Conservation (phyloP, 2,888 invertebrate species). For the Ichneumoninae sp. region DNA sequence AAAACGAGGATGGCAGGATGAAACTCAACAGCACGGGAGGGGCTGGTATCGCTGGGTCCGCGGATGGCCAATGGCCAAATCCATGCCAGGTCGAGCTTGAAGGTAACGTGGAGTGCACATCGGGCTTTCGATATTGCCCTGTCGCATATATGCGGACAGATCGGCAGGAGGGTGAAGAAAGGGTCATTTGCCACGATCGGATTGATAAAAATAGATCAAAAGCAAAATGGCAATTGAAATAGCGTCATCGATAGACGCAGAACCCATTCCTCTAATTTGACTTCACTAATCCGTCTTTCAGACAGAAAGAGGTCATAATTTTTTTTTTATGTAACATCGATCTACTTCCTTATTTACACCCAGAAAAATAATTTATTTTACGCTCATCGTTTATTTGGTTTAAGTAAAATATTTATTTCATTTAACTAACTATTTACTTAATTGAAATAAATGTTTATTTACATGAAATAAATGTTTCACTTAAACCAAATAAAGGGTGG, state of each 20-base stretch:
- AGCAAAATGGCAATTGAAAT: background rate
- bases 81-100: constrained; percentile 80
- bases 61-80: constrained; percentile 80
- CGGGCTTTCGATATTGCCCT: constrained; percentile 76
- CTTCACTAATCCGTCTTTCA: background rate
- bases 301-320: background rate
- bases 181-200: background rate
- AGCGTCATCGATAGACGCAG: background rate
- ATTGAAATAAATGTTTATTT: too few species aligned
- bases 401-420: too few species aligned
- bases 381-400: too few species aligned
- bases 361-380: too few species aligned
- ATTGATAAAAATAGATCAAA: background rate
- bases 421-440: too few species aligned
- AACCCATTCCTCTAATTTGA: background rate
- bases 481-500: too few species aligned
- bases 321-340: background rate
- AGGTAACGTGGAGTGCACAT: constrained; percentile 69
- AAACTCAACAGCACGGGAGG: constrained; percentile 34
- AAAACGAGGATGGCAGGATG: constrained; percentile 51
- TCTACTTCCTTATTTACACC: background rate
- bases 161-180: constrained; percentile 1
- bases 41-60: constrained; percentile 70
- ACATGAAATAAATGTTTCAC: too few species aligned
- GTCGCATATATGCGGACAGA: constrained; percentile 67